Base-by-base conservation (phyloP, 2,888 invertebrate species). In the Agonum fuliginosum region DNA sequence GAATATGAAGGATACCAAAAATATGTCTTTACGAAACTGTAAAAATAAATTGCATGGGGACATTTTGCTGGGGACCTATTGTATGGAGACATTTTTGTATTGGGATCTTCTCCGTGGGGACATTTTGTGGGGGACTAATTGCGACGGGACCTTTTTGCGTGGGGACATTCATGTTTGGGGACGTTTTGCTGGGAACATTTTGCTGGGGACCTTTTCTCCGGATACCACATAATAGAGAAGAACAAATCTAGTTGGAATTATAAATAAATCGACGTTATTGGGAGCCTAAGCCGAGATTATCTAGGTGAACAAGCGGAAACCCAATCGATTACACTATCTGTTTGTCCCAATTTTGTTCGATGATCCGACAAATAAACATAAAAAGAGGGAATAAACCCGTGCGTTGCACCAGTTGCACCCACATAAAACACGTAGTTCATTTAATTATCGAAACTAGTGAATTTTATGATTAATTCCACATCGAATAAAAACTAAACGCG, bases 381-480 rank as follows among this genome's bases (percentile, higher is more conserved):
- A 65, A 65, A 30, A 65, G 65, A 30, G 8, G 54, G 24, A 54
- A 54, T 54, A 20, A 54, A 54, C 54, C 24, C 48, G 48, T 12
- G 24, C 20, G 24, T n/a, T 12, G 22, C 12, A 10, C n/a, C 20
- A 54, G 22, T 54, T 54, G 54, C 54, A 3, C 54, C 54, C 54
- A 54, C 54, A 65, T 34, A 65, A 37, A 65, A 65, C 65, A 43
- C 46, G 17, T 22, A 46, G 43, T 43, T 70, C 70, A 70, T 70
- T 70, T 46, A 43, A 46, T 70, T 27, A 70, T 27, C 24, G 46
- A 70, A 43, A 70, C 70, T 70, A 70, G 41, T 27, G 43, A 46
- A 46, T 70, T 70, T 70, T 43, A 69, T 69, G 69, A 69, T 69
- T 69, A 69, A 69, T 69, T 69, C 46, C 22, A 46, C 46, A 12